Evolutionary conservation across 2,113 vertebrate genomes (phyloP).

Genomic region (Cheilinus undulatus): DNA sequence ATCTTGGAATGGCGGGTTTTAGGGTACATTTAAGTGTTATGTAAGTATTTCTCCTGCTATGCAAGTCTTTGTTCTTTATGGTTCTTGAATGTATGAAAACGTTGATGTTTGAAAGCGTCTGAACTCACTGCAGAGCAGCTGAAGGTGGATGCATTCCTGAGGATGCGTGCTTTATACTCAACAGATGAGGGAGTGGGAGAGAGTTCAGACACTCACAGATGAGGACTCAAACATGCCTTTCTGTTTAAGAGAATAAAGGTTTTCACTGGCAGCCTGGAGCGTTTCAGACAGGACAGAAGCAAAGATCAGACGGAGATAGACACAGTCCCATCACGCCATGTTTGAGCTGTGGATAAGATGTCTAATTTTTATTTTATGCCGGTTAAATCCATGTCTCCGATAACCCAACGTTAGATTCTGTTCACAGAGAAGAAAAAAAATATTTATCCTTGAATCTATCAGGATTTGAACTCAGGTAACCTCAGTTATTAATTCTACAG

Average conservation of each 20-base stretch:
- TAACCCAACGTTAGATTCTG: too few relatives aligned
- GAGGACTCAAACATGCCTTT: slow-evolving; percentile 23
- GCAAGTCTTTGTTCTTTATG: accelerated
- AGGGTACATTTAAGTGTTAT: too few relatives aligned
- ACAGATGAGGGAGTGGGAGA: slow-evolving; percentile 62
- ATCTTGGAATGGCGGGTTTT: too few relatives aligned
- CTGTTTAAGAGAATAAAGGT: slow-evolving; percentile 34
- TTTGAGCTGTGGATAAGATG: too few relatives aligned
- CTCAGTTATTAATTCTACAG: too few relatives aligned
- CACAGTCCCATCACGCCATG: not conserved
- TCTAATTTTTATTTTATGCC: too few relatives aligned
- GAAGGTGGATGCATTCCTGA: slow-evolving; percentile 64
- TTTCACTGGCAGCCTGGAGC: not conserved
- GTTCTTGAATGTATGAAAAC: not conserved
- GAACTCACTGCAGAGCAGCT: slow-evolving; percentile 10
- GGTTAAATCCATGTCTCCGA: too few relatives aligned
- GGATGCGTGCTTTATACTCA: slow-evolving; percentile 44
- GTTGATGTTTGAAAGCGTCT: not conserved
- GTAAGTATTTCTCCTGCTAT: not conserved
- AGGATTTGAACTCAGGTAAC: too few relatives aligned
- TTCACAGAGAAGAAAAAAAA: too few relatives aligned
- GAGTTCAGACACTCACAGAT: slow-evolving; percentile 38
- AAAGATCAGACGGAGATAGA: not conserved
- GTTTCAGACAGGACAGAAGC: not conserved
- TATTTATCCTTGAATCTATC: too few relatives aligned